These are phyloP conservation scores for Tenthredo distinguenda DNA, from an alignment of 2,888 invertebrate species.

Conservation along the genomic window DNA sequence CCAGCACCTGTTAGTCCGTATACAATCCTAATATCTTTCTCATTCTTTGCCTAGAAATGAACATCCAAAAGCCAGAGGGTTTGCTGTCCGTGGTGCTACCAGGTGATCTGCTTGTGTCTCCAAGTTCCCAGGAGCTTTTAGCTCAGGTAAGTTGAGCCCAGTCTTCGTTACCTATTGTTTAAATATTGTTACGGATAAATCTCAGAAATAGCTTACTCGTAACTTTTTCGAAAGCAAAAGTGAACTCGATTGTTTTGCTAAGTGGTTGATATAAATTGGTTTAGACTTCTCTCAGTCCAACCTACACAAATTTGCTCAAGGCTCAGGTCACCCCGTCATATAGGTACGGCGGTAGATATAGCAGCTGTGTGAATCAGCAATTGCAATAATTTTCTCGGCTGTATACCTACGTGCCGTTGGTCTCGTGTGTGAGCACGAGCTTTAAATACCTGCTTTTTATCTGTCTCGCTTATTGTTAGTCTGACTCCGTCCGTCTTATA, in stretches of 20 bases:
- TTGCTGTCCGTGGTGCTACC: conserved; percentile 68
- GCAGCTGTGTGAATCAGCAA: conserved; percentile 20
- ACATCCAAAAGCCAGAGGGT: conserved; percentile 69
- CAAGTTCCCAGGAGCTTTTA: conserved; percentile 68
- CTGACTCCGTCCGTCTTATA: neutral
- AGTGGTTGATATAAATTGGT: neutral
- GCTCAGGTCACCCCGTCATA: neutral
- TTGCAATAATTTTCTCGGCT: neutral
- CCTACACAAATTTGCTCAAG: neutral
- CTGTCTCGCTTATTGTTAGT: conserved; percentile 11
- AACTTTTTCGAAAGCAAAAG: neutral
- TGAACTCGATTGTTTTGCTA: neutral
- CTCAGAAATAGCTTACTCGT: neutral
- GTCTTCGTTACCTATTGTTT: neutral
- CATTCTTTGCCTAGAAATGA: conserved; percentile 64
- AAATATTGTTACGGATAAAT: neutral
- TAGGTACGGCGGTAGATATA: neutral
- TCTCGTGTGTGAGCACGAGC: conserved; percentile 22
- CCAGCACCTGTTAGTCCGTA: conserved; percentile 9
- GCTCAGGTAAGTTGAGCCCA: conserved; percentile 66
- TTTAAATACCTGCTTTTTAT: conserved; percentile 25
- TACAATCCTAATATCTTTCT: neutral
- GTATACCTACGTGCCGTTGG: conserved; percentile 19
- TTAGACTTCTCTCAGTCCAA: neutral
- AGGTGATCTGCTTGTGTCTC: conserved; percentile 66